These are phyloP conservation scores for Antheraea mylitta DNA, from an alignment of 1,140 invertebrate genomes.

Conservation along the genomic window DNA sequence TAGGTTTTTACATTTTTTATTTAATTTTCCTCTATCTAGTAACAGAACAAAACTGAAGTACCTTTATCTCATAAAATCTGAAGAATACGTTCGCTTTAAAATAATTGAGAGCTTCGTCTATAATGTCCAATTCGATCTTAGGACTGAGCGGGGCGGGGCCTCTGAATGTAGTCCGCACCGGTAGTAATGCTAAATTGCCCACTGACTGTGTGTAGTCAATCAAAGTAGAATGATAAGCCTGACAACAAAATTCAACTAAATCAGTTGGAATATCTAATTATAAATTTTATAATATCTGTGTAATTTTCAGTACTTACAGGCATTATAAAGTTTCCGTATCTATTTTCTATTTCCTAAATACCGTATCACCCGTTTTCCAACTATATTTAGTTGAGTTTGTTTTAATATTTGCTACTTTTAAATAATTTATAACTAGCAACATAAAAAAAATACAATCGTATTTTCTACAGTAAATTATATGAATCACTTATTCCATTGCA, in stretches of 20 bases:
- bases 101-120: constrained; percentile 98
- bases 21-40: no score
- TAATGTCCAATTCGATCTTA: constrained; percentile 91
- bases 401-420: no score
- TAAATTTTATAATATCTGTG: neutral
- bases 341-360: no score
- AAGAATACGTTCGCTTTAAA: constrained; percentile 99
- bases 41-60: constrained; percentile 57
- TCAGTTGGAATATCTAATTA: neutral
- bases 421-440: no score
- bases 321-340: neutral
- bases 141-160: constrained; percentile 90
- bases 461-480: neutral
- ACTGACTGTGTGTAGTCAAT: constrained; percentile 85
- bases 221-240: constrained; percentile 98
- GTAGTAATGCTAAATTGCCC: constrained; percentile 96
- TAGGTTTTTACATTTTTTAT: no score
- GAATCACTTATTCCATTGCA: neutral
- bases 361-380: no score
- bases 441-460: neutral
- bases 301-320: constrained; percentile 1
- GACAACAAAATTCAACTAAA: constrained; percentile 6
- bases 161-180: constrained; percentile 90
- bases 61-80: constrained; percentile 98
- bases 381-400: no score